Base-by-base conservation (phyloP, 1,140 invertebrate genomes). In the Proctacanthus coquilletti region DNA sequence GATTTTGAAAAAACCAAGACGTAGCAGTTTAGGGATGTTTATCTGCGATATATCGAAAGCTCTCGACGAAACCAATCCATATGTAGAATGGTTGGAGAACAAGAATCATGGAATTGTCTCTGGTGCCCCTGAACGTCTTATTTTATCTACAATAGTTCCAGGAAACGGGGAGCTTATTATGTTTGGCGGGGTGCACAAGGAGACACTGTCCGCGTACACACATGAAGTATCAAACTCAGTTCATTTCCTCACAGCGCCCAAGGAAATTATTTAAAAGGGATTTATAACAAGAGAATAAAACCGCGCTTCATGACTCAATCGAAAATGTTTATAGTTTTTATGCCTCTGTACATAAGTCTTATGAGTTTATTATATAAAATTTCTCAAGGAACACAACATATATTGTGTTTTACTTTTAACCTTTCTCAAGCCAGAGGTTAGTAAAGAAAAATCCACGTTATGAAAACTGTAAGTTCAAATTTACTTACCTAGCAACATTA, bases 81-180 rank as follows among this genome's bases (percentile, higher is more conserved):
- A 61, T 37, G 81, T 82, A 1, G 72, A 75, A 8, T 94, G 88
- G 88, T 61, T 84, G 41, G 74, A 75, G 40, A 71, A 74, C 48
- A 70, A 75, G 56, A 57, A 65, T 42, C 63, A 66, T 32, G 69
- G 70, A 25, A 66, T 74, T 39, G 61, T 70, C 21, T 56, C 58
- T 47, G 69, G 71, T 32, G 80, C 78, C 15, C 88, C 91, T 2
- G 84, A 89, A 53, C 84, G 93, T 56, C 75, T 87, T 36, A 82
- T 93, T 41, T 70, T 94, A 38, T 94, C 93, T 54, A 84, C 86
- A 10, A 64, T 96, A 32, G 77, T 94, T 2, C 70, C 79, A 36
- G 91, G 89, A 31, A 80, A 85, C 50, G 84, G 83, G 14, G 91
- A 96, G 67, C 58, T 96, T 11, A 82, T 96, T 33, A 79, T 97